phyloP scores from a whole-genome alignment of 2,797 vertebrate species.

The Peromyscus melanophrys region DNA sequence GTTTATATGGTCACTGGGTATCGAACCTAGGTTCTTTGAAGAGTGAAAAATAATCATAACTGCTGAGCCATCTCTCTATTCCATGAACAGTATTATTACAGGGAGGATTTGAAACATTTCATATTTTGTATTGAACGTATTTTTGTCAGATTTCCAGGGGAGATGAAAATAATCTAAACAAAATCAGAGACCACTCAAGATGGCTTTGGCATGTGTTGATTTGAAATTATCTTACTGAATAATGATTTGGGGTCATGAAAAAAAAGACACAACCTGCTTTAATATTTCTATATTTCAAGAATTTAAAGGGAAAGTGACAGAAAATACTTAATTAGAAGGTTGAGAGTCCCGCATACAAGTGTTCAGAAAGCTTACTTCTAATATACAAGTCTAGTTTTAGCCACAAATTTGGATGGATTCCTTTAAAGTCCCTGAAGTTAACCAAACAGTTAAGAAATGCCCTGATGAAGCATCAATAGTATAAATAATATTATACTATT shows the following conservation, averaged over 20 bases:
- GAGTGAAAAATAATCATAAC: not conserved
- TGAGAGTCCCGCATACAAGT: not conserved
- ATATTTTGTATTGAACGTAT: no score
- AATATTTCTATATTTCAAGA: not conserved
- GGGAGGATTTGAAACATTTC: not conserved
- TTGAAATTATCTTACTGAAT: not conserved
- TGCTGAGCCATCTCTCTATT: not conserved
- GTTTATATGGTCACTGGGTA: no score
- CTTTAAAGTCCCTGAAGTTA: not conserved
- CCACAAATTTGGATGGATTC: not conserved
- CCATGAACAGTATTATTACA: not conserved
- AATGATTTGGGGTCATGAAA: not conserved
- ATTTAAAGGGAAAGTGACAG: not conserved
- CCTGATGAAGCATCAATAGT: no score
- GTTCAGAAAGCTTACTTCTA: not conserved
- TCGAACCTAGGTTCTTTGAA: not conserved
- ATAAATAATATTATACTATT: no score
- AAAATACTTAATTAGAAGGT: not conserved
- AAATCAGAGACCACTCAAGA: not conserved
- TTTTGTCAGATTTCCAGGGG: not conserved
- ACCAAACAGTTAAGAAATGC: not conserved
- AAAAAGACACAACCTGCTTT: not conserved
- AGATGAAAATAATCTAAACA: not conserved
- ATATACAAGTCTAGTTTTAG: not conserved
- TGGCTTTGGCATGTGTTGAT: not conserved